phyloP scores from a whole-genome alignment of 2,113 vertebrate species.

The Corvus moneduloides region DNA sequence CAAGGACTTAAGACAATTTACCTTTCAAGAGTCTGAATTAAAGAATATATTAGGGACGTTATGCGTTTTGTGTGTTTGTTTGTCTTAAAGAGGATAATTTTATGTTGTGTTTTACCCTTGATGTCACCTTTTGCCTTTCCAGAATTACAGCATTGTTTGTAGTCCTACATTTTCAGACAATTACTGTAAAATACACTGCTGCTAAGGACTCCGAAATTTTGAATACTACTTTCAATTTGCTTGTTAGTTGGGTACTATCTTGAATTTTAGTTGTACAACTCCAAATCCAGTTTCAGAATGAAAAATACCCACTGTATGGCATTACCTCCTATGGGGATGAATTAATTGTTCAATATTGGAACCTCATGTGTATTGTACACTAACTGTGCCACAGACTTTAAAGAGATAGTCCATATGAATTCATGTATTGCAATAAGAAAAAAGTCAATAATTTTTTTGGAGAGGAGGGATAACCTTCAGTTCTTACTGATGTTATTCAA shows the following conservation, averaged over 20 bases:
- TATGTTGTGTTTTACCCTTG: background rate
- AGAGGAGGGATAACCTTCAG: background rate
- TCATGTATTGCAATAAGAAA: background rate
- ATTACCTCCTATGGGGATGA: background rate
- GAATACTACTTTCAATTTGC: background rate
- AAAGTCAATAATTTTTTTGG: accelerated
- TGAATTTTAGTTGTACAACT: background rate
- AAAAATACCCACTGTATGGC: background rate
- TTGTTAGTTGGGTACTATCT: background rate
- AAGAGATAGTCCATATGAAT: background rate
- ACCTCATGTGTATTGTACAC: background rate
- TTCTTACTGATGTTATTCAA: background rate
- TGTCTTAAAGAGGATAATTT: background rate
- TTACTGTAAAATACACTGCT: background rate
- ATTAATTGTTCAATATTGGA: background rate
- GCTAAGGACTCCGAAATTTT: background rate
- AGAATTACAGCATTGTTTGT: background rate
- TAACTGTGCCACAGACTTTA: background rate
- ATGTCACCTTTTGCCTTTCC: background rate
- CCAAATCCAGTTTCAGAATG: background rate
- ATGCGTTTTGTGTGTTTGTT: background rate
- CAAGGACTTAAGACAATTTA: background rate
- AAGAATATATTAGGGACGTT: background rate
- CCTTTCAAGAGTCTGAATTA: background rate
- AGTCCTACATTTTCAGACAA: background rate